Conservation (phyloP, 2,888 invertebrate genomes). For the Drosophila siamana region DNA sequence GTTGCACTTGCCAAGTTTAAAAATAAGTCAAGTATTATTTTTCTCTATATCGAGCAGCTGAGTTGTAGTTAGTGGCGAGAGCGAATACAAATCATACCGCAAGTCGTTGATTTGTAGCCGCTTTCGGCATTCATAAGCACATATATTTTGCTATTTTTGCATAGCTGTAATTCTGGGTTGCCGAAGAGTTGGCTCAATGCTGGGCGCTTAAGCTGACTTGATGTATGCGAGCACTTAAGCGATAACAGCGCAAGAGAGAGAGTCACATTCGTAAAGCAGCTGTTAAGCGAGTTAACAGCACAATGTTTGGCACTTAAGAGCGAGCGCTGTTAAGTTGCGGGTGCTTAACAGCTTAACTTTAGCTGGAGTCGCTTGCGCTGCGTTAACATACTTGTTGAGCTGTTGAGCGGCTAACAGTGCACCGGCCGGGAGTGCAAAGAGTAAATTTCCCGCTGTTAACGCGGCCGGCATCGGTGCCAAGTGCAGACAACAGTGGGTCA, state of each 20-base stretch:
- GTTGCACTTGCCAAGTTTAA: not conserved
- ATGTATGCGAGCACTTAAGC: slow-evolving; percentile 18
- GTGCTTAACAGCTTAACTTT: not conserved
- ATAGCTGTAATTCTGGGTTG: slow-evolving; percentile 15
- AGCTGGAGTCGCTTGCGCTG: not conserved
- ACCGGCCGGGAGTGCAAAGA: slow-evolving; percentile 35
- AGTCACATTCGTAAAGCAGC: not conserved
- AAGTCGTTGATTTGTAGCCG: slow-evolving; percentile 43
- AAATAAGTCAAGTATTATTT: not conserved
- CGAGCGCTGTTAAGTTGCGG: not conserved
- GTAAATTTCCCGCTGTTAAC: slow-evolving; percentile 63
- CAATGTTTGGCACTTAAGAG: slow-evolving; percentile 33
- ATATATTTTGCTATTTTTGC: not conserved
- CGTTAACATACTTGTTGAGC: slow-evolving; percentile 44
- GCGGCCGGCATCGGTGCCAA: slow-evolving; percentile 41
- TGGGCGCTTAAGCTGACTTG: slow-evolving; percentile 30
- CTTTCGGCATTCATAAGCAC: slow-evolving; percentile 28
- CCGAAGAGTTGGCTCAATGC: slow-evolving; percentile 4
- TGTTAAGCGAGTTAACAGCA: not conserved
- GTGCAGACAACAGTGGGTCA: slow-evolving; percentile 35
- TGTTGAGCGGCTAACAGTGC: slow-evolving; percentile 5
- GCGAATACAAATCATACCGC: slow-evolving; percentile 37
- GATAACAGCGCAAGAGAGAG: slow-evolving; percentile 51
- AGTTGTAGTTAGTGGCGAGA: slow-evolving; percentile 34
- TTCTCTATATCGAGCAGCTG: slow-evolving; percentile 21